Base-by-base conservation (phyloP, 2,113 vertebrate species). In the Sinosuthora webbiana region DNA sequence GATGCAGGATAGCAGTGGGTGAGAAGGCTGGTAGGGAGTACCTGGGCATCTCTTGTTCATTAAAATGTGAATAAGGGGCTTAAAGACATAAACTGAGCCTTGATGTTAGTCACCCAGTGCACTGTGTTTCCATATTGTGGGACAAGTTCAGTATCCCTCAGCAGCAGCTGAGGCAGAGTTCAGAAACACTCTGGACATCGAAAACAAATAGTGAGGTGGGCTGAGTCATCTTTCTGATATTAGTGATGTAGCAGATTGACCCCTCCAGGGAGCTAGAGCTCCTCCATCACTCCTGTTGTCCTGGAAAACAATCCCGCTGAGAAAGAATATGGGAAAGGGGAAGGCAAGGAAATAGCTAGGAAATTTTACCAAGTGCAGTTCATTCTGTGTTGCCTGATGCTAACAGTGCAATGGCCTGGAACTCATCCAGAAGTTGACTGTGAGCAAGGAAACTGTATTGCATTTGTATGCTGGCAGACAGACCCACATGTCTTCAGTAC, bases 91-190 rank as follows among this genome's bases (percentile, higher is more conserved):
- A 73, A n/a, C 39, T 52, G 37, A 83, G 20, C 60, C 74, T 70
- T 78, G 30, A 18, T 78, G 4, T 35, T 37, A 49, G 30, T 55
- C 33, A 89, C 17, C 2, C 2, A 4, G 0, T 35, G 75, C 4
- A 4, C 1, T n/a, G 47, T 1, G 1, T 64, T 84, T 78, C 64
- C 5, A 1, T 49, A 9, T 15, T 39, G 18, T 47, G 31, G 9
- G 68, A 23, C 49, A 35, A 81, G 20, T 63, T 77, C 53, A 77
- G 25, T 45, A 42, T 37, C 39, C 33, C 35, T 65, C 28, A 44
- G 25, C 21, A 65, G 37, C 41, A 78, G 59, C 44, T 57, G 45
- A 74, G 28, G 14, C 35, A 16, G n/a, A 64, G 45, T 24, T 31
- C 53, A 35, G 39, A 70, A 45, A 13, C 11, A 9, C 24, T 77